A percentile compares a stretch with the other conserved stretches of the same genome.
These are phyloP conservation scores for Isoperla grammatica DNA, from an alignment of 2,888 invertebrate genomes.

Conservation along the genomic window DNA sequence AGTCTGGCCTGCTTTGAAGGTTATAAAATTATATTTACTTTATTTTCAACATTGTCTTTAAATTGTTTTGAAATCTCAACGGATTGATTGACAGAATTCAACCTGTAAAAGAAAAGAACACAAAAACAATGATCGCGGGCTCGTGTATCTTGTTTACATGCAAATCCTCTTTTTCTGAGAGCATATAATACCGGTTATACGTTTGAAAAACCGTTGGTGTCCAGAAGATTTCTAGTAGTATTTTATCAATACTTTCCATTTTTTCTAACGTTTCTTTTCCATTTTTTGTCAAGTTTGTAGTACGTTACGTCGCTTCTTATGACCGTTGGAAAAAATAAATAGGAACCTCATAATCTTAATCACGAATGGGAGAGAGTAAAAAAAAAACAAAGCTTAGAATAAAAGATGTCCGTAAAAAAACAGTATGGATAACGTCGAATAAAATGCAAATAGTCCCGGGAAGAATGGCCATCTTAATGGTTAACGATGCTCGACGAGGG, in stretches of 20 bases:
- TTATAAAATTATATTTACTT: too few relatives aligned
- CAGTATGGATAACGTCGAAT: conserved; percentile 1
- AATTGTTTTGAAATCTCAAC: too few relatives aligned
- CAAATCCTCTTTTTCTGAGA: too few relatives aligned
- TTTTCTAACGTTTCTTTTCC: neutral
- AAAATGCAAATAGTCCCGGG: conserved; percentile 6
- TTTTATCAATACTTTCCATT: neutral
- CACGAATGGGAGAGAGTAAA: conserved; percentile 3
- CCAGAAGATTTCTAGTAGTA: too few relatives aligned
- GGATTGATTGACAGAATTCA: too few relatives aligned
- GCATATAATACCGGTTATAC: too few relatives aligned
- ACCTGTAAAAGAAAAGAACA: too few relatives aligned
- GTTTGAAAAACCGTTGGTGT: too few relatives aligned
- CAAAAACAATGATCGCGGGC: too few relatives aligned
- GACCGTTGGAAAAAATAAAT: neutral
- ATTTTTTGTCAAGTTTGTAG: neutral
- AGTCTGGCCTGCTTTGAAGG: too few relatives aligned
- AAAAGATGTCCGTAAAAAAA: neutral
- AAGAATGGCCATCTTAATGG: neutral
- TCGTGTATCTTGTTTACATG: too few relatives aligned
- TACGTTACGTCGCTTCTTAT: neutral
- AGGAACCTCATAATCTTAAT: conserved; percentile 10
- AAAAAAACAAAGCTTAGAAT: neutral
- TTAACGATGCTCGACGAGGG: neutral
- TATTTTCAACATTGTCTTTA: too few relatives aligned